These are phyloP conservation scores for Sphaerodactylus townsendi DNA, from an alignment of 2,113 vertebrate genomes.

Conservation along the genomic window DNA sequence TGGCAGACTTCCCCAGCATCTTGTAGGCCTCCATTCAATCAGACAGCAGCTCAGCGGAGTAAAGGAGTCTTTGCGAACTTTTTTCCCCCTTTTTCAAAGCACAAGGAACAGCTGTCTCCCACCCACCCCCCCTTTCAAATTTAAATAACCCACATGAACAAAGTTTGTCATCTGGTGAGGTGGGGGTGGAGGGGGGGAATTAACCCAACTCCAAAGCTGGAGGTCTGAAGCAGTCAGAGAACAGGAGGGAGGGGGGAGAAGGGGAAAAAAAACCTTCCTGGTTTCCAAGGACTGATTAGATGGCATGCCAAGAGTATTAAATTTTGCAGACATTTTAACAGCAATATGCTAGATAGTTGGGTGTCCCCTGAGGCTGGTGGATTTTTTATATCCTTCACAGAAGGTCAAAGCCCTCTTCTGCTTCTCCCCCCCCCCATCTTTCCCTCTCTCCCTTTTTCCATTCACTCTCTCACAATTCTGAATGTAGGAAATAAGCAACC, in stretches of 20 bases:
- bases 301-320: conserved; percentile 87
- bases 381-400: conserved; percentile 97
- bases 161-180: conserved; percentile 43
- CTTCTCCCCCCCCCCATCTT: conserved; percentile 60
- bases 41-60: not conserved
- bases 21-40: not conserved
- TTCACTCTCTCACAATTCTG: conserved; percentile 20
- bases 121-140: too few relatives aligned
- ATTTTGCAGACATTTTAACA: conserved; percentile 95
- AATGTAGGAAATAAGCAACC: conserved; percentile 31
- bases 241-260: conserved; percentile 6
- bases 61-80: conserved; percentile 24
- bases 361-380: conserved; percentile 88
- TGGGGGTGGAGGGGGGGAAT: not conserved
- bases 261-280: conserved; percentile 41
- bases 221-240: conserved; percentile 50
- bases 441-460: conserved; percentile 26
- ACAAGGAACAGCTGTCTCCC: conserved; percentile 29
- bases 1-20: not conserved
- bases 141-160: not conserved
- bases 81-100: not conserved
- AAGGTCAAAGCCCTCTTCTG: conserved; percentile 89
- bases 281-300: conserved; percentile 87
- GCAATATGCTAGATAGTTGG: conserved; percentile 92
- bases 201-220: conserved; percentile 19